Conservation (phyloP, 2,888 invertebrate species). For the Dryobota labecula region DNA sequence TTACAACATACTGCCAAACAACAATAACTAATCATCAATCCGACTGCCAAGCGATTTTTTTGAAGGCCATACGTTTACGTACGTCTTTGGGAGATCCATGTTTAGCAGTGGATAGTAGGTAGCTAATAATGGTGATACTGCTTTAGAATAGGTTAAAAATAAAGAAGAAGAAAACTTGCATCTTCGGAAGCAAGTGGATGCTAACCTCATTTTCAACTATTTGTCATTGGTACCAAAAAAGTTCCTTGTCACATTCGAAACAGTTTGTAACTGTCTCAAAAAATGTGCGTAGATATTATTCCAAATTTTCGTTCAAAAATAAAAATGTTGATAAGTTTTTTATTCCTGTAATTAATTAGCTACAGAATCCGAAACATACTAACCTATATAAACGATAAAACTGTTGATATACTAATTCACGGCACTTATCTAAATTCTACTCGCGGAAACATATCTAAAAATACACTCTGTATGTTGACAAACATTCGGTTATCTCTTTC, state of each 20-base stretch:
- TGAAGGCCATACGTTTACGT: neutral
- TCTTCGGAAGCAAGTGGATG: neutral
- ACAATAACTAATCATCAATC: neutral
- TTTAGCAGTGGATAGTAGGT: neutral
- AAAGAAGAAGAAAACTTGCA: neutral
- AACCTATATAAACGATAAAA: slow-evolving; percentile 43
- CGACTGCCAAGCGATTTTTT: neutral
- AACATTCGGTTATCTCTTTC: slow-evolving; percentile 54
- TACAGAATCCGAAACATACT: slow-evolving; percentile 32
- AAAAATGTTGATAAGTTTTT: slow-evolving; percentile 5
- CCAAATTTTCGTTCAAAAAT: neutral
- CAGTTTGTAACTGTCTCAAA: neutral
- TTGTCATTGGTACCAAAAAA: neutral
- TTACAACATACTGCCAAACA: neutral
- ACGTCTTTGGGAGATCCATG: neutral
- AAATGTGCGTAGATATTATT: neutral
- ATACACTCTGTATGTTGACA: slow-evolving; percentile 53
- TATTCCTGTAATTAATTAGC: slow-evolving; percentile 5
- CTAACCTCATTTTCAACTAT: neutral
- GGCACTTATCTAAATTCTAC: slow-evolving; percentile 46
- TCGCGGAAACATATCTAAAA: slow-evolving; percentile 56
- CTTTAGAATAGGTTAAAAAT: neutral
- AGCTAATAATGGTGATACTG: neutral
- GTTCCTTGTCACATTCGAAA: neutral
- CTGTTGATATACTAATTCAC: slow-evolving; percentile 42